Evolutionary conservation across 2,888 invertebrate species (phyloP), one percentile per base, ranked within the genome.

Genomic region (Nymphalis polychloros): DNA sequence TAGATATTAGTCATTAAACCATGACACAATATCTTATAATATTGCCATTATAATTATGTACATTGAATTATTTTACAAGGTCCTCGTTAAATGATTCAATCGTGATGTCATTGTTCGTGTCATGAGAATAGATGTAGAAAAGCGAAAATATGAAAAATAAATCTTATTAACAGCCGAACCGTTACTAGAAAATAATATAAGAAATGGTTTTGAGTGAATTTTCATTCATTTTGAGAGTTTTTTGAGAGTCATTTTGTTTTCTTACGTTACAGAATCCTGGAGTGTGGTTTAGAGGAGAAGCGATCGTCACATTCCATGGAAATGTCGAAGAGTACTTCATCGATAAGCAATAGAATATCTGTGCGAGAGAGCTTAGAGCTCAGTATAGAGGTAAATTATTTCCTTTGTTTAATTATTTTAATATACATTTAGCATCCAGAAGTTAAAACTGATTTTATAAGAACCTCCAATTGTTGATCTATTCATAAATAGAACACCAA

Each of bases 311-410:
- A 90, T 73, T 88, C 88, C 6, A 92, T 93, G 87, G 93, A 93
- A 79, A 93, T 93, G 93, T 93, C 93, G 2, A 92, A 90, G 75
- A 93, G 93, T 78, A 93, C 93, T 7, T 92, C 93, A 0, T 89
- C 93, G 1, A 91, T 93, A 48, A 92, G 88, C 76, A 90, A 82
- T 77, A 85, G 90, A 75, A 86, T 92, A 82, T 87, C 91, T 1
- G 84, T 91, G 35, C 72, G 88, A 63, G 93, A 92, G 75, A 90
- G 81, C 72, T 86, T 87, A 69, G 92, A 93, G 62, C 62, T 73
- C 59, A 74, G 70, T 64, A 70, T 75, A 59, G 77, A 75, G 64
- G 75, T 77, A 60, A 48, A n/a, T 41, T 48, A 53, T 19, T 10
- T 52, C 8, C 8, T 17, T 17, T 10, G 47, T 35, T 19, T 46